Conservation (phyloP, 1,140 invertebrate genomes). For the Streblospio benedicti region DNA sequence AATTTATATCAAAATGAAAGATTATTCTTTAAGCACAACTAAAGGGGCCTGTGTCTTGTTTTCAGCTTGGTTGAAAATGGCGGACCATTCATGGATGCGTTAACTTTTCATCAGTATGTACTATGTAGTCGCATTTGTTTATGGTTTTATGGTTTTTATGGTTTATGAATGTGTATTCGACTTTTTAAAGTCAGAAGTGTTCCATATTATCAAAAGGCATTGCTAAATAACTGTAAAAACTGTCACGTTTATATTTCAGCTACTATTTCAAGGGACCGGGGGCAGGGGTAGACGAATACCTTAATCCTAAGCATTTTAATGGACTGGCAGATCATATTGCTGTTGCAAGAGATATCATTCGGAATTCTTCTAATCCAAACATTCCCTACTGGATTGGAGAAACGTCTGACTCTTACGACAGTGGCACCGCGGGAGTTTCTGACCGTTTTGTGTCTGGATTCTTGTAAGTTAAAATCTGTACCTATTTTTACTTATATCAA, state of each 20-base stretch:
- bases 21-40: too few relatives aligned
- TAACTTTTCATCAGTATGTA: too few relatives aligned
- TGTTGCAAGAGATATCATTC: not conserved
- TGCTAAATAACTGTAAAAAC: too few relatives aligned
- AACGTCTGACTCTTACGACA: constrained; percentile 6
- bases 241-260: constrained; percentile 8
- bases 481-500: not conserved
- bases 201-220: too few relatives aligned
- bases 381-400: constrained; percentile 7
- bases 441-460: constrained; percentile 12
- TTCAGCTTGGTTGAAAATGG: too few relatives aligned
- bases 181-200: too few relatives aligned
- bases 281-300: constrained; percentile 8
- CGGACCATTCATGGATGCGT: too few relatives aligned
- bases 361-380: not conserved
- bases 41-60: too few relatives aligned
- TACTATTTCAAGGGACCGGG: constrained; percentile 9
- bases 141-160: too few relatives aligned
- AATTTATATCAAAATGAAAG: too few relatives aligned
- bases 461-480: constrained; percentile 14
- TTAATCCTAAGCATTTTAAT: constrained; percentile 6
- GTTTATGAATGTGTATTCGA: too few relatives aligned
- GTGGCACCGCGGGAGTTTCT: constrained; percentile 1
- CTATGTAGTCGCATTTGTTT: too few relatives aligned
- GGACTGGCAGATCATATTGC: not conserved